Base-by-base conservation (phyloP, 2,113 vertebrate species). In the Microtus richardsoni region DNA sequence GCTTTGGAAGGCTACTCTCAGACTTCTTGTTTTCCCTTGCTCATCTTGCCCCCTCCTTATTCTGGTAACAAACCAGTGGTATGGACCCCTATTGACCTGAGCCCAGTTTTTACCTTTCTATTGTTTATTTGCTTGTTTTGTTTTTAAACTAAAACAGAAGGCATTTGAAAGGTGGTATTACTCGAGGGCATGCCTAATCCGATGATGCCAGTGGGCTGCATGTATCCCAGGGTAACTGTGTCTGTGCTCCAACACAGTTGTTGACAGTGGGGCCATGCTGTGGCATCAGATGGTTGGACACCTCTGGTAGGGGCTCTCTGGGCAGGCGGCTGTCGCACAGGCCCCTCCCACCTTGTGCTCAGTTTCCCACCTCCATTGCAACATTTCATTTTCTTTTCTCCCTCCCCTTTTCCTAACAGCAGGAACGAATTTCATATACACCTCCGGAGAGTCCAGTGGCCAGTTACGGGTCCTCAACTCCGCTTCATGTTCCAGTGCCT, bases 361-460 rank as follows among this genome's bases (percentile, higher is more conserved):
- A 39, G 52, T 89, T 97, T 97, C 92, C 80, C 86, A 92, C 95
- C 91, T 96, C 92, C 95, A 39, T 95, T 97, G 95, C 96, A 95
- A 97, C 97, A 90, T 96, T 98, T 97, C 52, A 9, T 97, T 95
- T 95, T 98, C 96, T 97, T 97, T 85, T 19, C 79, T 96, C 82
- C 84, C 49, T 91, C 70, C 21, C 62, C 62, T 88, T 64, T 52
- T 26, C 87, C 98, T 98, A 98, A 99, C 99, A 99, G 99, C 99
- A 99, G 98, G 99, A 99, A 98, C 99, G 99, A 98, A 98, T 99
- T 98, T 99, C 99, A 80, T 99, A 99, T 97, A 99, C 99, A 98
- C 99, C 99, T 98, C 99, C 99, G 28, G 99, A 98, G 96, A 99
- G 99, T 98, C 99, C 99, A 1, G 99, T 99, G 99, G 99, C 99